Conservation (phyloP, 2,797 vertebrate genomes). For the Loriculus beryllinus region DNA sequence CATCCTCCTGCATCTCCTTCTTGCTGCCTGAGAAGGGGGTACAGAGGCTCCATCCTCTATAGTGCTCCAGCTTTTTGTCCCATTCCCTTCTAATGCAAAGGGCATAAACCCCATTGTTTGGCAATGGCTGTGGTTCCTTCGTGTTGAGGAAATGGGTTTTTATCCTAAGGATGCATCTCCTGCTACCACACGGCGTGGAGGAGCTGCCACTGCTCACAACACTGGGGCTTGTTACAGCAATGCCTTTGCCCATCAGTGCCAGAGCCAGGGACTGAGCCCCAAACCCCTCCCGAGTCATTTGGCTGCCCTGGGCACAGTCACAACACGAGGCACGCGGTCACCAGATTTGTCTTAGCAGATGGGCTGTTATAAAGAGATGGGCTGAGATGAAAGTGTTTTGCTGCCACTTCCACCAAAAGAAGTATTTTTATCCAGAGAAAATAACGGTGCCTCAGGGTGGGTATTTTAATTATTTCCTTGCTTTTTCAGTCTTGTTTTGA, state of each 20-base stretch:
- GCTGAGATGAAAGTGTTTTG: neutral
- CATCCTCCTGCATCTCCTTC: accelerated
- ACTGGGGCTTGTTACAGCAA: neutral
- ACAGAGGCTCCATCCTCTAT: neutral
- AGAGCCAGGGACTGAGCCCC: neutral
- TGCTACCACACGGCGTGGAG: neutral
- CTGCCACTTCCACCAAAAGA: neutral
- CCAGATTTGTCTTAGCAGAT: neutral
- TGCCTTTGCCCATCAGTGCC: too few species aligned
- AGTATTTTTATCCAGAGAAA: neutral
- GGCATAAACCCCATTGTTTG: too few species aligned
- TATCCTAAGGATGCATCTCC: neutral
- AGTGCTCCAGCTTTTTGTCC: neutral
- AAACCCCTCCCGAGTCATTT: too few species aligned
- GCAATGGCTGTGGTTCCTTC: accelerated
- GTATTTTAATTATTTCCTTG: neutral
- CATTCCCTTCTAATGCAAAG: neutral
- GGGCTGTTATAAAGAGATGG: neutral
- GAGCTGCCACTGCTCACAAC: neutral
- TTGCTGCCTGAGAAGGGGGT: accelerated
- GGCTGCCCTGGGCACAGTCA: neutral
- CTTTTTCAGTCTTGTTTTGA: neutral
- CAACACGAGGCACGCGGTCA: accelerated
- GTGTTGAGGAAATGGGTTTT: neutral
- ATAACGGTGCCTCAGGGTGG: neutral